Percentiles rank a stretch among this genome's conserved stretches.
Conservation (phyloP, 2,888 invertebrate genomes). For the Cheilosia vulpina region DNA sequence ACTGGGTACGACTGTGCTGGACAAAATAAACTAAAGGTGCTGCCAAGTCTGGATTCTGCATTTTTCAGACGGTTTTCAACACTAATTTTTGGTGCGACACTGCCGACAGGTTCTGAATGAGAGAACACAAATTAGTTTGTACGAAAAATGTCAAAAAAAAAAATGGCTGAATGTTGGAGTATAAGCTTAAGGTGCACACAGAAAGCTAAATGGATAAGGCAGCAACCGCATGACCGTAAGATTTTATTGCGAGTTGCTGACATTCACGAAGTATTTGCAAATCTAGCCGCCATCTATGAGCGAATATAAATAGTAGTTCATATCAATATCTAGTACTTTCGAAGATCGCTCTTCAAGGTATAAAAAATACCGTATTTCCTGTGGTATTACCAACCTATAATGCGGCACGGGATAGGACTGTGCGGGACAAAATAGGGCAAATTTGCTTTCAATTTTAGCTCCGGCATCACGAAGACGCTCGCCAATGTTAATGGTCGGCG, state of each 20-base stretch:
- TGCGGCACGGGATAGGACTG: conserved; percentile 90
- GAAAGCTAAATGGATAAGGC: no score
- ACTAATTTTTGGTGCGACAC: conserved; percentile 84
- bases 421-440: conserved; percentile 89
- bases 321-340: no score
- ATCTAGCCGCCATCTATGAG: no score
- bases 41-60: conserved; percentile 81
- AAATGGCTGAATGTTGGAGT: conserved; percentile 76
- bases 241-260: not conserved
- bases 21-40: conserved; percentile 87
- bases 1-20: conserved; percentile 91
- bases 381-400: conserved; percentile 85
- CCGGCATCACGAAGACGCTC: conserved; percentile 86
- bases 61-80: conserved; percentile 86
- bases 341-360: no score
- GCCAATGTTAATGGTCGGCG: conserved; percentile 88
- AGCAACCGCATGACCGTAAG: not conserved
- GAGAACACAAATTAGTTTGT: not conserved
- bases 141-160: not conserved
- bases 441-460: conserved; percentile 84
- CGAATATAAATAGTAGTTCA: no score
- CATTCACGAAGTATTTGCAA: no score
- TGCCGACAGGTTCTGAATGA: conserved; percentile 85
- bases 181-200: no score
- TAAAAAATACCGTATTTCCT: no score